Base-by-base conservation (phyloP, 2,888 invertebrate genomes). In the Sesamia inferens region DNA sequence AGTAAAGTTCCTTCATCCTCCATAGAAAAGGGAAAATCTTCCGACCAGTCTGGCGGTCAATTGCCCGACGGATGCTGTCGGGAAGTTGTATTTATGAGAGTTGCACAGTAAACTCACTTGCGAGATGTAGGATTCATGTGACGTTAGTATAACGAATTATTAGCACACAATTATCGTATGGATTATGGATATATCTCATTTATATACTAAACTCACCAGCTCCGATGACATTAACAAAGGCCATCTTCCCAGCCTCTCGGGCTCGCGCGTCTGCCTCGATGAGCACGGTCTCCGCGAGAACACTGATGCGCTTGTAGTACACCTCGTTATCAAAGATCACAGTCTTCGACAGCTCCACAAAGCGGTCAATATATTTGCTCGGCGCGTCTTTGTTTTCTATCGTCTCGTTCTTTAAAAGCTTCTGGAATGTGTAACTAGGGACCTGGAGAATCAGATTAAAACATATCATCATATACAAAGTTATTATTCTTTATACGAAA, bases 211-310 rank as follows among this genome's bases (percentile, higher is more conserved):
- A 65, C 83, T 48, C 66, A 86, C 86, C 86, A 22, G 79, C 96
- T 16, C 97, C 98, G 51, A 97, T 97, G 11, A 98, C 95, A 89
- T 97, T 97, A 0, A 98, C 84, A 83, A 96, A 97, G 0, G 97
- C 97, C 11, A 93, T 92, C 54, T 94, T 97, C 42, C 92, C 94
- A 5, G 90, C 93, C 0, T 92, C 92, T 16, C 90, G 90, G 0
- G 97, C 97, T n/a, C 97, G 93, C 0, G 93, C 91, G 76, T 97
- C 96, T 0, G 97, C 97, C 75, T 97, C 97, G 22, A 97, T 85
- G 2, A 98, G 88, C 47, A 97, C 93, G 14, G 97, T 96, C 81
- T 98, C 98, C 7, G 97, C 96, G 1, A 97, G 91, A 13, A 97
- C 93, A 44, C 96, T 92, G 61, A 97, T 90, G 54, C 97, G 92